Percentiles rank a stretch among this genome's conserved stretches.
phyloP scores from a whole-genome alignment of 1,140 invertebrate genomes.

The Dreissena polymorpha region DNA sequence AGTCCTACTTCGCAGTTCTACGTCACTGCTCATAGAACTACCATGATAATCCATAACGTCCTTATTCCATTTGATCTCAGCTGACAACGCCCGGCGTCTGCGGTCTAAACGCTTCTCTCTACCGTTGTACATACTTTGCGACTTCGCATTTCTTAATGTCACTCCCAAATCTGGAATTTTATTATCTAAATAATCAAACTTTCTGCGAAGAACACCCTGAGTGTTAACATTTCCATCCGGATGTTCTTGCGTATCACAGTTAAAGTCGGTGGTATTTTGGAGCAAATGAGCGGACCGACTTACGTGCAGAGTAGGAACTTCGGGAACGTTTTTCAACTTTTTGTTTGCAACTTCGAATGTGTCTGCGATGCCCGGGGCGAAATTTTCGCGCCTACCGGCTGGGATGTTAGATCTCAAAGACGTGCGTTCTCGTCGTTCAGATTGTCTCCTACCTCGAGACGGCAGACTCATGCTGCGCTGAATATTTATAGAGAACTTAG shows the following conservation, averaged over 20 bases:
- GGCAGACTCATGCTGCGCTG: not conserved
- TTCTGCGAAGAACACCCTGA: not conserved
- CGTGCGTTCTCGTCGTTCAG: not conserved
- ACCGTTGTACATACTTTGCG: slow-evolving; percentile 21
- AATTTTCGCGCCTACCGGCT: not conserved
- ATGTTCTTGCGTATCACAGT: too few relatives aligned
- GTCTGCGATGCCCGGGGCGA: not conserved
- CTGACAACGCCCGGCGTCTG: slow-evolving; percentile 32
- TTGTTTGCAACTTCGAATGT: not conserved
- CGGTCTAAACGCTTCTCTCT: slow-evolving; percentile 24
- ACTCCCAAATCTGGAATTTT: slow-evolving; percentile 18
- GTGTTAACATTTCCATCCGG: not conserved
- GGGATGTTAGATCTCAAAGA: slow-evolving; percentile 15
- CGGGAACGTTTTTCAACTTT: not conserved
- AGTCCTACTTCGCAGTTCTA: not conserved
- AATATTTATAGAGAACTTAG: not conserved
- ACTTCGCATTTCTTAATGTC: slow-evolving; percentile 10
- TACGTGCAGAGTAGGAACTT: not conserved
- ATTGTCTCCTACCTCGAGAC: not conserved
- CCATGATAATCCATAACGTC: slow-evolving; percentile 1
- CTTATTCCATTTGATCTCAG: slow-evolving; percentile 32
- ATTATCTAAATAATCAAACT: slow-evolving; percentile 29
- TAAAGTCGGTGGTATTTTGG: too few relatives aligned
- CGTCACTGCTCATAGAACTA: not conserved
- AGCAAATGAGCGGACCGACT: slow-evolving; percentile 36